Evolutionary conservation across 2,797 vertebrate genomes (phyloP).

Genomic region (Clarias platycephalus): DNA sequence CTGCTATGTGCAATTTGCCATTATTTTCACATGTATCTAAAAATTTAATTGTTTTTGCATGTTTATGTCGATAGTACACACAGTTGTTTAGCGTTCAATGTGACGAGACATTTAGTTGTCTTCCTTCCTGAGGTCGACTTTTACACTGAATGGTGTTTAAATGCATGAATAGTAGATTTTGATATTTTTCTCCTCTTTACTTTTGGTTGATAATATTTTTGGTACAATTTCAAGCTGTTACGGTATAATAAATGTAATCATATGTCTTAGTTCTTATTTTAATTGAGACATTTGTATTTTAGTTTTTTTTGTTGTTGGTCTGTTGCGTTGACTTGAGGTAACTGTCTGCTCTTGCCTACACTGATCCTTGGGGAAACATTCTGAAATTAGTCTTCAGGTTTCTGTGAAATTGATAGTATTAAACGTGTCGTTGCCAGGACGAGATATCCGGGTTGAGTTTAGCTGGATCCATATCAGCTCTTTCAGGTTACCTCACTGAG

Average conservation of each 20-base stretch:
- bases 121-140: background rate
- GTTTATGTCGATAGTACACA: background rate
- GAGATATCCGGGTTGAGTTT: background rate
- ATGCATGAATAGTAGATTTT: background rate
- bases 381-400: background rate
- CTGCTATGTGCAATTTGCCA: background rate
- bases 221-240: background rate
- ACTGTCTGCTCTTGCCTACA: background rate
- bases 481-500: constrained; percentile 12
- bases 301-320: background rate
- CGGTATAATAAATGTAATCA: background rate
- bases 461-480: background rate
- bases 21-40: background rate
- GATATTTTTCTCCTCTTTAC: background rate
- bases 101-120: background rate
- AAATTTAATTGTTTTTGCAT: background rate
- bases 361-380: background rate
- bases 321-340: background rate
- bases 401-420: background rate
- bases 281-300: background rate
- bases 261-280: background rate
- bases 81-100: background rate
- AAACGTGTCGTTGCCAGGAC: background rate
- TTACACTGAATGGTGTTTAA: background rate
- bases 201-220: background rate